These are phyloP conservation scores for Rhagoletis zephyria DNA, from an alignment of 1,140 invertebrate genomes.

Conservation along the genomic window DNA sequence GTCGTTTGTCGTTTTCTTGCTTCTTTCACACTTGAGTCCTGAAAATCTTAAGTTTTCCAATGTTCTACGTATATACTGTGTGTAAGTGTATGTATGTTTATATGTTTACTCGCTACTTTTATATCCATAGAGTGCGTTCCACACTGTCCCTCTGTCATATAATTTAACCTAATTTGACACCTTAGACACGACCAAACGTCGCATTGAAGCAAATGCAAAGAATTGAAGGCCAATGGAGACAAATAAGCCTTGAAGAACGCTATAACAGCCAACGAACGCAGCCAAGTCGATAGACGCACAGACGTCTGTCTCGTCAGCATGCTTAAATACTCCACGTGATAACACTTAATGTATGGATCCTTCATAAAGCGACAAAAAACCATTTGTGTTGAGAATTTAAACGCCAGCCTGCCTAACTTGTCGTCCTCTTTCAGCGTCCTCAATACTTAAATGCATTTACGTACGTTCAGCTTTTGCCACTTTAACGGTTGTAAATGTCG, in stretches of 20 bases:
- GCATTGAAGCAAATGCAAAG: background rate
- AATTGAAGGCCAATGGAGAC: background rate
- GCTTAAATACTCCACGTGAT: background rate
- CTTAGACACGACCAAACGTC: conserved; percentile 53
- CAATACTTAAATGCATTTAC: background rate
- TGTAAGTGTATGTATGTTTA: too few relatives aligned
- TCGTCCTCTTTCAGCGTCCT: too few relatives aligned
- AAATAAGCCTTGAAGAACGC: too few relatives aligned
- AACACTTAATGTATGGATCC: background rate
- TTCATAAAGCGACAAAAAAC: background rate
- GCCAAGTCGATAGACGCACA: background rate
- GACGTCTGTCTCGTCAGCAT: background rate
- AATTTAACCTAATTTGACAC: conserved; percentile 73
- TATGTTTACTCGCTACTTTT: too few relatives aligned
- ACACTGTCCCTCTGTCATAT: conserved; percentile 63
- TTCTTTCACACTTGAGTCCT: too few relatives aligned
- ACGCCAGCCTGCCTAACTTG: background rate
- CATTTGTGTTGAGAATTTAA: background rate
- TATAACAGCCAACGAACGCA: background rate
- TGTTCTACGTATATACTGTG: too few relatives aligned
- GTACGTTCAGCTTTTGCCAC: background rate
- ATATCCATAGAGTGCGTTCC: too few relatives aligned
- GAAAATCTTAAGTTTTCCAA: too few relatives aligned
- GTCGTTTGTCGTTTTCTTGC: too few relatives aligned
- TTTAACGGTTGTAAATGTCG: background rate